Conservation (phyloP, 2,797 vertebrate genomes). For the Acanthis flammea region DNA sequence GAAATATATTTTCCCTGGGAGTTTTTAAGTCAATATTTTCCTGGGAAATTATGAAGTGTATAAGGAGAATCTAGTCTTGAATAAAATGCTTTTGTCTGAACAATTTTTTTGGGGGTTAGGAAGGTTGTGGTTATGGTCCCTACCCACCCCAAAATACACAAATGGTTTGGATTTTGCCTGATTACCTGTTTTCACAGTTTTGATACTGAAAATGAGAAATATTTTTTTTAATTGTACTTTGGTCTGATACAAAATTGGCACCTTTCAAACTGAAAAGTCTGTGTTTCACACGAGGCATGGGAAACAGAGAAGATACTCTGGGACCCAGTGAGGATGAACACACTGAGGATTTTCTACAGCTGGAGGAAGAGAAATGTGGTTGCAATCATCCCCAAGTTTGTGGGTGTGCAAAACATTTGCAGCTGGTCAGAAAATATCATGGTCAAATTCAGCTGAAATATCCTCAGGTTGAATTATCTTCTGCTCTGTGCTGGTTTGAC, state of each 20-base stretch:
- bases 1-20: neutral
- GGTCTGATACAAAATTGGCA: neutral
- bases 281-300: neutral
- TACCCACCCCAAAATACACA: neutral
- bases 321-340: neutral
- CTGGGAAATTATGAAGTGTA: neutral
- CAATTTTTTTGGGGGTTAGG: neutral
- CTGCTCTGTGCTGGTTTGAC: neutral
- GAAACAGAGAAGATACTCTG: neutral
- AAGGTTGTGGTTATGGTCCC: neutral
- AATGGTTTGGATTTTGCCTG: neutral
- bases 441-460: neutral
- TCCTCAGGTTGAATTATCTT: neutral
- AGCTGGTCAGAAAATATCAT: neutral
- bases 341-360: accelerated
- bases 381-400: neutral
- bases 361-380: neutral
- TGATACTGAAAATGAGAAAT: neutral
- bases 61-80: neutral
- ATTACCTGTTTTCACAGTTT: neutral
- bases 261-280: neutral
- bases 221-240: neutral
- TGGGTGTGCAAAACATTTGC: neutral
- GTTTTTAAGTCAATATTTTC: conserved; percentile 33
- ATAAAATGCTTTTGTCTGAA: neutral